Percentiles rank a stretch among this genome's conserved stretches.
phyloP scores from a whole-genome alignment of 30 jellyfish, hydroid and myxozoan species.

The Clytia hemisphaerica region DNA sequence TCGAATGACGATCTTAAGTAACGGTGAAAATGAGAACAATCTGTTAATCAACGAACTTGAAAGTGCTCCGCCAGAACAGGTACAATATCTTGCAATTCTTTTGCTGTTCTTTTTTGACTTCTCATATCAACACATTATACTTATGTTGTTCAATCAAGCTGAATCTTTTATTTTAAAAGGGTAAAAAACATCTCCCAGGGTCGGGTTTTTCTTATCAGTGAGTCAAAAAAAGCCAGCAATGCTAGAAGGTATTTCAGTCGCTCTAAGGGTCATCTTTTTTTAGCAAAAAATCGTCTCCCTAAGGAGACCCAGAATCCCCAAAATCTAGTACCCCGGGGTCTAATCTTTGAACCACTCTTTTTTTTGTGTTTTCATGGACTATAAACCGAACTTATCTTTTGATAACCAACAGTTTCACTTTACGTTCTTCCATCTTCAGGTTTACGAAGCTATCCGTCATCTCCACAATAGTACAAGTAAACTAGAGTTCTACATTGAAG shows the following conservation, averaged over 20 bases:
- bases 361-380: no score
- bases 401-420: neutral
- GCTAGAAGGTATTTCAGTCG: neutral
- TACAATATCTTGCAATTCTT: no score
- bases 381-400: no score
- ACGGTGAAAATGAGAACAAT: constrained; percentile 64
- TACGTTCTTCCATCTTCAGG: constrained; percentile 15
- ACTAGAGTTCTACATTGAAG: constrained; percentile 56
- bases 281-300: no score
- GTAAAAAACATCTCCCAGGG: neutral
- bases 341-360: no score
- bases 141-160: neutral
- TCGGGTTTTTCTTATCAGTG: neutral
- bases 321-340: no score
- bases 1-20: constrained; percentile 46
- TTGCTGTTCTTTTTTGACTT: no score
- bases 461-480: constrained; percentile 57
- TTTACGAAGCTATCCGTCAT: constrained; percentile 41
- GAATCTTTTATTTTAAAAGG: neutral
- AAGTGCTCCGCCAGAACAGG: constrained; percentile 73
- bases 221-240: neutral
- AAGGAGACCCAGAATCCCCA: no score
- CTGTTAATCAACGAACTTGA: constrained; percentile 43
- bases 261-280: no score
- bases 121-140: no score